Conservation (phyloP, 35 echinoderm and acorn worm species). For the Ophiothrix spiculata region DNA sequence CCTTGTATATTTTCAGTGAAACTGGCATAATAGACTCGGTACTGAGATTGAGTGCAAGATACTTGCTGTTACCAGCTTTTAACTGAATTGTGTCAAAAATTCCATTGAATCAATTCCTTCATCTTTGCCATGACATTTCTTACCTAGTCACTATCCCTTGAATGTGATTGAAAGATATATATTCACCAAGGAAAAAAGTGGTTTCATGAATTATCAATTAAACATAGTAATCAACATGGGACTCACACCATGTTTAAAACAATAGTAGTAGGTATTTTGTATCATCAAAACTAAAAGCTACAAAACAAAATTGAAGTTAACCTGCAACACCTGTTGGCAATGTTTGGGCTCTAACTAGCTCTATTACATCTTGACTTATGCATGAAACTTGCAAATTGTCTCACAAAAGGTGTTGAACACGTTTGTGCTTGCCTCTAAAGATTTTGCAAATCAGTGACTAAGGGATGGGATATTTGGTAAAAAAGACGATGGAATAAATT, state of each 20-base stretch:
- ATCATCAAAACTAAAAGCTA: neutral
- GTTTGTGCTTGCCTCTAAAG: neutral
- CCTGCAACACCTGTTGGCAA: neutral
- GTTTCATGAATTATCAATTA: too few species aligned
- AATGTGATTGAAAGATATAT: too few species aligned
- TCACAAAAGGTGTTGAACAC: constrained; percentile 3
- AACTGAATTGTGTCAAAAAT: too few species aligned
- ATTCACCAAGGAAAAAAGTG: too few species aligned
- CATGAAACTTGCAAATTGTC: neutral
- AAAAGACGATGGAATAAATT: neutral
- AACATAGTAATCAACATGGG: neutral
- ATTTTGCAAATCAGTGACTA: neutral
- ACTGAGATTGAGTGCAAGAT: too few species aligned
- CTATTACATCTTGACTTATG: neutral
- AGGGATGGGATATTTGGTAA: neutral
- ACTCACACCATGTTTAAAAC: neutral
- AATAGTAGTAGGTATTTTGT: neutral
- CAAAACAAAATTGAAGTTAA: neutral
- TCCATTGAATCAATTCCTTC: too few species aligned
- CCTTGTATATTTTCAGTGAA: too few species aligned
- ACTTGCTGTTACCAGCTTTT: too few species aligned
- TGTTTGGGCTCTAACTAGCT: neutral
- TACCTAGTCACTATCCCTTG: too few species aligned
- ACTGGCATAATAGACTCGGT: too few species aligned
- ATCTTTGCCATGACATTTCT: too few species aligned